Base-by-base conservation (phyloP, 2,113 vertebrate genomes). In the Notechis scutatus region DNA sequence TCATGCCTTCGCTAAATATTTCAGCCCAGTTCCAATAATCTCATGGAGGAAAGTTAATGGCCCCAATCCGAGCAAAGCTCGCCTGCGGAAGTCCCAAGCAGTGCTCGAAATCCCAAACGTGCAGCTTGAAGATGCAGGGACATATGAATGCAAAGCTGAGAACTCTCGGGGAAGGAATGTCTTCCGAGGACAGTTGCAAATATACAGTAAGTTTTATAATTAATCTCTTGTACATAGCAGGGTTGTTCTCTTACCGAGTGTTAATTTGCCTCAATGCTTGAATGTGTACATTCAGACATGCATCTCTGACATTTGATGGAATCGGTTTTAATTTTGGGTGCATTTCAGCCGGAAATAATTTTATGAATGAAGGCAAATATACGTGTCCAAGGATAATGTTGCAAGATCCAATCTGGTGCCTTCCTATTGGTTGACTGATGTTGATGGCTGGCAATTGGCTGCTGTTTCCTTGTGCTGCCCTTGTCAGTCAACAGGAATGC, bases 41-140 rank as follows among this genome's bases (percentile, higher is more conserved):
- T 99, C 99, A 24, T 99, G 99, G 99, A 98, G 98, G 96, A 99
- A 99, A 97, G 98, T 99, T 95, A 99, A 98, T 87, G 98, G 99
- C 20, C 99, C 99, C 95, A 99, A 99, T 93, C 99, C 99, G 50
- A 98, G 98, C 95, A 99, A 99, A 96, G 98, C 99, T 0, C 97
- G 99, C 42, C 98, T 99, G 85, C 97, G 99, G 94, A 99, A 99
- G 97, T 99, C 99, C 42, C 99, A 99, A 97, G 99, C 99, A 0
- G 98, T 99, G 59, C 98, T 99, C 93, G 99, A 99, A 97, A 99
- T 99, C 92, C 98, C 99, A 45, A 99, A 99, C 59, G 98, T 99
- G 91, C 99, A 99, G 94, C 98, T 99, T 93, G 99, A 99, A 23
- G 99, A 99, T 3, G 98, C 98, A 0, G 99, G 99, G 89, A 97